Evolutionary conservation across 2,888 invertebrate species (phyloP).

Genomic region (Anoncus sp.): DNA sequence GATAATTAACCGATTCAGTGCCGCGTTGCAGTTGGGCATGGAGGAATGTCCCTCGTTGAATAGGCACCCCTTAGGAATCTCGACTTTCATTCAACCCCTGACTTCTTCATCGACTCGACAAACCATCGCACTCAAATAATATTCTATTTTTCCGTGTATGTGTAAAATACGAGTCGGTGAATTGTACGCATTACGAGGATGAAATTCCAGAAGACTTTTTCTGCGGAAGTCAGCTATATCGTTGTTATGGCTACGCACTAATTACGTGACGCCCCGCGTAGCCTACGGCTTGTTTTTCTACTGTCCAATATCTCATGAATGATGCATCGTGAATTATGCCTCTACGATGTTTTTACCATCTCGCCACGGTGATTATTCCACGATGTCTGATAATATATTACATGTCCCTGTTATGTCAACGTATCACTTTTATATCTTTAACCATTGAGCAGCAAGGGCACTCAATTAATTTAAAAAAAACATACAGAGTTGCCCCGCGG

Average conservation of each 20-base stretch:
- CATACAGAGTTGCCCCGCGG: slow-evolving; percentile 3
- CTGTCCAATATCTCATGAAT: slow-evolving; percentile 63
- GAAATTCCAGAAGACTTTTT: slow-evolving; percentile 42
- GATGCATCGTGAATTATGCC: slow-evolving; percentile 67
- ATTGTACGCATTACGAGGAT: slow-evolving; percentile 15
- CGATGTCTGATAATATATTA: slow-evolving; percentile 31
- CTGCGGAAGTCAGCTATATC: slow-evolving; percentile 28
- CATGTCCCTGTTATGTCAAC: too few relatives aligned
- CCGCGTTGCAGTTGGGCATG: slow-evolving; percentile 60
- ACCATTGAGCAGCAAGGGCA: slow-evolving; percentile 37
- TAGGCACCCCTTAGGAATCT: slow-evolving; percentile 48
- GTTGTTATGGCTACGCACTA: slow-evolving; percentile 54
- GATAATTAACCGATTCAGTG: slow-evolving; percentile 75
- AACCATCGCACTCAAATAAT: slow-evolving; percentile 27
- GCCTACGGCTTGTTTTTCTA: slow-evolving; percentile 55
- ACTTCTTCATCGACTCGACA: slow-evolving; percentile 52
- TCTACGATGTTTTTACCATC: slow-evolving; percentile 51
- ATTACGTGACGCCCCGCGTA: slow-evolving; percentile 62
- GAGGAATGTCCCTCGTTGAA: slow-evolving; percentile 66
- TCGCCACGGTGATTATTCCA: slow-evolving; percentile 45
- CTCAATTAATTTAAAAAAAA: slow-evolving; percentile 47
- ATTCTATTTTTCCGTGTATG: slow-evolving; percentile 11
- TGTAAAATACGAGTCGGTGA: slow-evolving; percentile 5
- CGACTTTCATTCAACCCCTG: slow-evolving; percentile 48
- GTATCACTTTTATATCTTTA: slow-evolving; percentile 36